Evolutionary conservation across 2,797 vertebrate genomes (phyloP), one percentile per base, ranked within the genome.

Genomic region (Jordanella pulchra): DNA sequence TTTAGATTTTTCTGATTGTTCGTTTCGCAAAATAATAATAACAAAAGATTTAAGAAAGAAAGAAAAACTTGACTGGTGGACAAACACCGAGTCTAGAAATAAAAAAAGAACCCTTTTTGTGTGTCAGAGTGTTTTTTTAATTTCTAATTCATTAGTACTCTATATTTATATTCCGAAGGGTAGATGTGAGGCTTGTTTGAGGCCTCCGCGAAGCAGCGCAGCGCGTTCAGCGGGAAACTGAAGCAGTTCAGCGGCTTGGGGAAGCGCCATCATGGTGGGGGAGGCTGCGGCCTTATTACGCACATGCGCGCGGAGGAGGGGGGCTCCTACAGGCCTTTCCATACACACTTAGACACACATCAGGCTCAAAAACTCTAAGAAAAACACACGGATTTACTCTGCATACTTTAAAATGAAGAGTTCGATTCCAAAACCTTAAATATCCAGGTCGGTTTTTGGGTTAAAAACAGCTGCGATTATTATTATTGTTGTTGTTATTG

Each of bases 341-440:
- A 65, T 69, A 35, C 77, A 30, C 61, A 69, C 75, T 60, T 60
- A 61, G 51, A 80, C 35, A 60, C 61, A 64, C 23, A 61, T 15
- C 7, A 18, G 54, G 30, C 55, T 18, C 45, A 73, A 67, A 60
- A 55, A 73, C 74, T 30, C 53, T 67, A 48, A 30, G n/a, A 42
- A 11, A 60, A 72, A 21, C 27, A 76, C 51, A 58, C 53, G 65
- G 39, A 27, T 47, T 18, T 39, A 39, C 70, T 75, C 87, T 90
- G 86, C 87, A 83, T 90, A 89, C 77, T 81, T 81, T 71, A 32
- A 53, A 15, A n/a, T 50, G 78, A 85, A 86, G 82, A 85, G 78
- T 84, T 88, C 3, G 9, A 1, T 78, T 79, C 75, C 78, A 76
- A 71, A 77, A 77, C 39, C 44, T 50, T 56, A 28, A 30, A n/a